Base-by-base conservation (phyloP, 2,113 vertebrate species). In the Sceloporus tristichus region DNA sequence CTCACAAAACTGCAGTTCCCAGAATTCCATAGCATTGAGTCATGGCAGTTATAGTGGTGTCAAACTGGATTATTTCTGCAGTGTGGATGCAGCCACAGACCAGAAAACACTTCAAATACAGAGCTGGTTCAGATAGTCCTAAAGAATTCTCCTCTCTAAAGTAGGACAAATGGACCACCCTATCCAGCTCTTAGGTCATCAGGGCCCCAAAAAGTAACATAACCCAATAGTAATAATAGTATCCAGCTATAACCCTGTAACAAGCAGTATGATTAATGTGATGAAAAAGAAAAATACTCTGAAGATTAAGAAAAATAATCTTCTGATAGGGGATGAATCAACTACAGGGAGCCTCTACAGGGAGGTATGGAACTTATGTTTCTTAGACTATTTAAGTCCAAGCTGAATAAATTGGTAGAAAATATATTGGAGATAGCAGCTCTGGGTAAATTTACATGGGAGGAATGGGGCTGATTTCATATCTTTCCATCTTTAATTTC, bases 401-500 rank as follows among this genome's bases (percentile, higher is more conserved):
- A 34, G 40, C 90, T 88, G 75, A 73, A 74, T 86, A 91, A 70
- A 91, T 84, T 16, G 13, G 34, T 90, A 79, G 85, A 91, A 87
- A 87, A 86, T 79, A 89, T 54, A n/a, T 73, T 85, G 4, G 84
- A 84, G 85, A 91, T 92, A 95, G 91, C 91, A 91, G 89, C 93
- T 90, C 93, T 66, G 89, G 77, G 74, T 88, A 87, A 91, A 40
- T 6, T 90, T 34, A 54, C 19, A 59, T 62, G 86, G 88, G 91
- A 56, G 68, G 79, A 53, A 79, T 62, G 18, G 88, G 89, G 90
- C 76, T 0, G 0, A 91, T 86, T 89, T 91, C 91, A 94, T 94
- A 93, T 54, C 94, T 93, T 90, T 89, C 94, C 92, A 94, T 92
- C 94, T 93, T 88, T 93, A 88, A 95, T 93, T 93, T 94, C 88